Conservation (phyloP, 1,140 invertebrate genomes). For the Euborellia annulipes region DNA sequence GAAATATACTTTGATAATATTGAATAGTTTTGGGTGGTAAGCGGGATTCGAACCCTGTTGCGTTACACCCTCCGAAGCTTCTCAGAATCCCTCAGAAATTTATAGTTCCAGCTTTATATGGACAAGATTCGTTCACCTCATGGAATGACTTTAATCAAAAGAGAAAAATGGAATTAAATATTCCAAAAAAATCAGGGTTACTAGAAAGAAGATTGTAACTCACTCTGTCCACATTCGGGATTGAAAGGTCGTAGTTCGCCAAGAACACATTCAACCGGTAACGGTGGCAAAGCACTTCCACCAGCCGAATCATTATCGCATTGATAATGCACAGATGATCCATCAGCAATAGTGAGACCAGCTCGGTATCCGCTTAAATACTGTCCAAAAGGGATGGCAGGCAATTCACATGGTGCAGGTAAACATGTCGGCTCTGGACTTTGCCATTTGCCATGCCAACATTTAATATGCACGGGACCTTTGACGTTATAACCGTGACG, state of each 20-base stretch:
- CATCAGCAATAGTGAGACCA: conserved; percentile 61
- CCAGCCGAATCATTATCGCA: conserved; percentile 44
- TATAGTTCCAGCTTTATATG: too few species aligned
- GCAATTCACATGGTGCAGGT: conserved; percentile 55
- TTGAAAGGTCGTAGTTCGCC: conserved; percentile 42
- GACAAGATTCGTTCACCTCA: too few species aligned
- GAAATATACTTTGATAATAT: too few species aligned
- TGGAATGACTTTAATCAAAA: too few species aligned
- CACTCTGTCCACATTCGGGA: conserved; percentile 31
- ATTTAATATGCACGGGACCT: conserved; percentile 50
- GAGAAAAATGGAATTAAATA: too few species aligned
- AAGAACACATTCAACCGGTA: conserved; percentile 44
- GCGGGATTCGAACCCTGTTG: too few species aligned
- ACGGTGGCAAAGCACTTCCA: conserved; percentile 26
- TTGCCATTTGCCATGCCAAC: conserved; percentile 59
- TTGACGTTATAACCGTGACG: conserved; percentile 44
- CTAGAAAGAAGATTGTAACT: too few species aligned
- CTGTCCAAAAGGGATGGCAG: conserved; percentile 48
- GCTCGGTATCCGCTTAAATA: conserved; percentile 59
- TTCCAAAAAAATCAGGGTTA: too few species aligned
- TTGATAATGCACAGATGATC: conserved; percentile 46
- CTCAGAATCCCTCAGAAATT: too few species aligned
- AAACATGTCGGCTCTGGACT: not conserved
- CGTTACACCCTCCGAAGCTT: too few species aligned
- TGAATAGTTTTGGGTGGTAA: too few species aligned